A percentile compares a stretch with the other conserved stretches of the same genome.
Conservation (phyloP, 64 coral and sea anemone genomes). For the Actinia equina region DNA sequence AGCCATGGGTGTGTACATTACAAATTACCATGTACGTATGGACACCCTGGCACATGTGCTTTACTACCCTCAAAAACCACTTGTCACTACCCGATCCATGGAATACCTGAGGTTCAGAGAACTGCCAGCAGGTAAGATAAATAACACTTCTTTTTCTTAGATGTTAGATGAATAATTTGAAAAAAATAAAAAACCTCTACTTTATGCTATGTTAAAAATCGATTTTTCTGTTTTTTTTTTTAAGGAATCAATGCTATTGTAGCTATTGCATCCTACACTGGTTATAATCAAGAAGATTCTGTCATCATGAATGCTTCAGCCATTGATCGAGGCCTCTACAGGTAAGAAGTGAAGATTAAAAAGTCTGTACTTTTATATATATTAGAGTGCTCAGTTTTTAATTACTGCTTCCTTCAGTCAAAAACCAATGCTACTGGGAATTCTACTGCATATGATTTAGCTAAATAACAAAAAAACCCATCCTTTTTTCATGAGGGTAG, state of each 20-base stretch:
- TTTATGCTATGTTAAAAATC: neutral
- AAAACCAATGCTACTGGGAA: no score
- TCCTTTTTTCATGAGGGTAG: no score
- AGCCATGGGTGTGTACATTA: slow-evolving; percentile 99
- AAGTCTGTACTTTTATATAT: no score
- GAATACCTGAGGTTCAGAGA: slow-evolving; percentile 96
- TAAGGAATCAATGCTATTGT: slow-evolving; percentile 96
- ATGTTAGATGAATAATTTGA: no score
- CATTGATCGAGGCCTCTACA: slow-evolving; percentile 91
- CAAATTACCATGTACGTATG: slow-evolving; percentile 97
- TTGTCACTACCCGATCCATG: slow-evolving; percentile 97
- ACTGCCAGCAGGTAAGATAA: slow-evolving; percentile 69
- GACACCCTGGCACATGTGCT: slow-evolving; percentile 91
- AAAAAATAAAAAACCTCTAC: no score
- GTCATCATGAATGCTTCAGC: slow-evolving; percentile 98
- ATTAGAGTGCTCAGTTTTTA: no score
- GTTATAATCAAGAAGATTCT: slow-evolving; percentile 97
- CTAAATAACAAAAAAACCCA: no score
- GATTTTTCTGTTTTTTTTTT: neutral
- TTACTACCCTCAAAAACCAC: slow-evolving; percentile 96
- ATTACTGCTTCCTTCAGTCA: no score
- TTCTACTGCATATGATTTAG: no score
- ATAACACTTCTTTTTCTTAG: no score
- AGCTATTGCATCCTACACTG: slow-evolving; percentile 97
- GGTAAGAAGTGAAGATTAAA: slow-evolving; percentile 21